These are phyloP conservation scores for Apus apus DNA, from an alignment of 2,113 vertebrate genomes.

Conservation along the genomic window DNA sequence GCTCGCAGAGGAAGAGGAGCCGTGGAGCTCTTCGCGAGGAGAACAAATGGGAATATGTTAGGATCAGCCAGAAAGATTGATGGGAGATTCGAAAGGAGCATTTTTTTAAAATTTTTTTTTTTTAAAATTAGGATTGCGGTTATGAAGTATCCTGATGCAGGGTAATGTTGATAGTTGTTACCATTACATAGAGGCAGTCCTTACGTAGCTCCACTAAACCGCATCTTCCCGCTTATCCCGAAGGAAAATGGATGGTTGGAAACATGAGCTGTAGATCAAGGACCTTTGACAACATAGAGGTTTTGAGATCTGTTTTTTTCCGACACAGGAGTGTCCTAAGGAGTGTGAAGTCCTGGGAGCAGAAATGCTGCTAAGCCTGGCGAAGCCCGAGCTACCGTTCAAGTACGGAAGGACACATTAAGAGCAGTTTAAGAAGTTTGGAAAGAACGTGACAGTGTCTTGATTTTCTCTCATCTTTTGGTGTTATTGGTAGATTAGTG, in stretches of 20 bases:
- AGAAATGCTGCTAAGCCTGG: neutral
- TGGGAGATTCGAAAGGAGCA: neutral
- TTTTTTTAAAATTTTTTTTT: neutral
- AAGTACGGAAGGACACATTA: neutral
- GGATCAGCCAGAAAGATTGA: neutral
- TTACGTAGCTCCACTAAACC: neutral
- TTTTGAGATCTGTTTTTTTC: neutral
- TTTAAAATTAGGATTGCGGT: neutral
- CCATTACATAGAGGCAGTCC: neutral
- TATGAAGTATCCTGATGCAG: neutral
- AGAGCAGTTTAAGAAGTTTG: slow-evolving; percentile 9
- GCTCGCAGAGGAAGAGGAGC: neutral
- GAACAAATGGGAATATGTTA: neutral
- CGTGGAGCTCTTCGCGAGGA: neutral
- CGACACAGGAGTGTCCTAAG: neutral
- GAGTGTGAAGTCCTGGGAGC: neutral
- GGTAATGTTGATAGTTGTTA: neutral
- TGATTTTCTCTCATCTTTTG: neutral
- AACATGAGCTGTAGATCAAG: neutral
- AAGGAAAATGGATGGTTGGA: neutral
- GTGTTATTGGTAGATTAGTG: neutral
- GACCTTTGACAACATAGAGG: neutral
- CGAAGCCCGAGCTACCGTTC: neutral
- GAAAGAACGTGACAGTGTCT: neutral
- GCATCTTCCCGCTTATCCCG: neutral